phyloP scores from a whole-genome alignment of 2,888 invertebrate species.

The Caenorhabditis doughertyi region DNA sequence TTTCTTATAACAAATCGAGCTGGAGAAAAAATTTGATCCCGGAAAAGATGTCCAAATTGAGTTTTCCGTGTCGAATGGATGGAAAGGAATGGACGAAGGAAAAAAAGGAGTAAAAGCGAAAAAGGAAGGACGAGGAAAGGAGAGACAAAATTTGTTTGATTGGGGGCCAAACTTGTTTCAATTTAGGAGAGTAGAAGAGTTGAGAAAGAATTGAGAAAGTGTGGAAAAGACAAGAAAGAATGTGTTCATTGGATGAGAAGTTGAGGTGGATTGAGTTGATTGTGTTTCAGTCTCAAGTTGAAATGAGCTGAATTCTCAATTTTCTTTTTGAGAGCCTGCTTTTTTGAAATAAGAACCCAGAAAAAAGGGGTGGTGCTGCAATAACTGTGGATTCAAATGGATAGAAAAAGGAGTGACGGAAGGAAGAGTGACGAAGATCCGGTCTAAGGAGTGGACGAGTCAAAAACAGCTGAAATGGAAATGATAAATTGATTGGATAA shows the following conservation, averaged over 20 bases:
- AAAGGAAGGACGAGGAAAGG: background rate
- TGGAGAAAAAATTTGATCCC: constrained; percentile 32
- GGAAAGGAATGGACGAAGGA: constrained; percentile 7
- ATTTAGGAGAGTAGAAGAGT: constrained; percentile 17
- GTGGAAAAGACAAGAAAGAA: background rate
- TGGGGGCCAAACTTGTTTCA: constrained; percentile 56
- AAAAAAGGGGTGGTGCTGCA: background rate
- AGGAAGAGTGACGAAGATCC: constrained; percentile 47
- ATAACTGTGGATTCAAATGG: constrained; percentile 2
- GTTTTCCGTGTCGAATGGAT: constrained; percentile 39
- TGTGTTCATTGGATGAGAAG: constrained; percentile 34
- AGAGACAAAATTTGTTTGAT: constrained; percentile 49
- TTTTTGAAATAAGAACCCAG: background rate
- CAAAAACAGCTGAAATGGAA: constrained; percentile 19
- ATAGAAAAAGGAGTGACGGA: background rate
- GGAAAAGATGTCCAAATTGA: constrained; percentile 53
- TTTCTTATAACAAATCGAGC: background rate
- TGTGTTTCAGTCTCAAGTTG: background rate
- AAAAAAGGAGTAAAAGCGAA: constrained; percentile 17
- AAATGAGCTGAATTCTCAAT: background rate
- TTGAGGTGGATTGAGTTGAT: background rate
- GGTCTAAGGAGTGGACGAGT: constrained; percentile 26
- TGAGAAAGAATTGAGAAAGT: background rate
- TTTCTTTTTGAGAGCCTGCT: too few species aligned
- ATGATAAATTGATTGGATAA: constrained; percentile 6